Base-by-base conservation (phyloP, 2,113 vertebrate genomes). In the Salminus brasiliensis region DNA sequence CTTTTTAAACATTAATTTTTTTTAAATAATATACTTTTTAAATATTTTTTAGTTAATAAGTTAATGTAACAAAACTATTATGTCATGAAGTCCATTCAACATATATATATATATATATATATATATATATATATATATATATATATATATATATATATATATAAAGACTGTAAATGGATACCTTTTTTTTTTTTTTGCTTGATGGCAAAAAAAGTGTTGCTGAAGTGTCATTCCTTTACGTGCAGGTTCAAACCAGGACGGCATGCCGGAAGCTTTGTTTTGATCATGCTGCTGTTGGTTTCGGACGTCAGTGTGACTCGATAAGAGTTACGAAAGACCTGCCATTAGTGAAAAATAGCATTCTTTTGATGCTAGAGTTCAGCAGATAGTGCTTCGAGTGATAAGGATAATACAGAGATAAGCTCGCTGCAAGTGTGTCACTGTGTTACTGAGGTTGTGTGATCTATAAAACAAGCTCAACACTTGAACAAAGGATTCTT, bases 291-390 rank as follows among this genome's bases (percentile, higher is more conserved):
- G 34, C 49, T 65, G 57, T 52, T 63, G 60, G 29, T 62, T 72
- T 72, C 23, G 27, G 30, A 63, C 68, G 39, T 39, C 30, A 10
- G 21, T 49, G 41, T 8, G 30, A 11, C 1, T 34, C 25, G 53
- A 78, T 72, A 63, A 72, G 67, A 8, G 67, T 72, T 79, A 72
- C 68, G 43, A 79, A 78, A 80, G 41, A 72, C 59, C 62, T 53
- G 65, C 25, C 62, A 84, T 67, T 53, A 57, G 71, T 72, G 21
- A 73, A 49, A 66, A 76, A 69, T 49, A 39, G 41, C 69, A 60
- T 41, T 53, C 53, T 72, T 84, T 84, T 84, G 83, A 81, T 78
- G 70, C 76, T 81, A 60, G 23, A 53, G 43, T 74, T 70, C 32
- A 78, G 53, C n/a, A 84, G 74, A 81, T 80, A 78, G 41, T 59